Percentiles rank a stretch among this genome's conserved stretches.
Conservation (phyloP, 2,113 vertebrate species). For the Ifrita kowaldi region DNA sequence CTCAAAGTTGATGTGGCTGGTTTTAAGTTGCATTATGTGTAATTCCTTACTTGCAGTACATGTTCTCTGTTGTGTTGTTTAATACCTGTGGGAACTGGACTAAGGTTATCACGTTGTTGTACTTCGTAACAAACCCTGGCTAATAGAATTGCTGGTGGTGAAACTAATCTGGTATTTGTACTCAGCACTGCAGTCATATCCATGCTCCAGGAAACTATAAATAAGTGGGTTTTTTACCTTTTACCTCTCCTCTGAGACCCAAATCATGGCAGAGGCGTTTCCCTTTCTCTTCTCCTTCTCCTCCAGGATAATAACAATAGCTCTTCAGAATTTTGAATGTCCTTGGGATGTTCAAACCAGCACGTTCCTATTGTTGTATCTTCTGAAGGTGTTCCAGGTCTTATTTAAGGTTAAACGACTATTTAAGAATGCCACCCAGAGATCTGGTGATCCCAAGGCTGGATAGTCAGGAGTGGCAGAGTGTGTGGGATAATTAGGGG, state of each 20-base stretch:
- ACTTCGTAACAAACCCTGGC: neutral
- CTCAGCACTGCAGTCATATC: neutral
- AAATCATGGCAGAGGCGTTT: neutral
- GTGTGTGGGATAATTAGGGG: neutral
- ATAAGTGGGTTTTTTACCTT: neutral
- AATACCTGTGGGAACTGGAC: neutral
- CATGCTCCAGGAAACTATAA: neutral
- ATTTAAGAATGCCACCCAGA: neutral
- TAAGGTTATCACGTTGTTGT: rapidly evolving
- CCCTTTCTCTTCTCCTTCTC: neutral
- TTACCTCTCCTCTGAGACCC: neutral
- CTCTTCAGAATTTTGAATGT: neutral
- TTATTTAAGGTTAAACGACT: neutral
- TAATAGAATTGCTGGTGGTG: neutral
- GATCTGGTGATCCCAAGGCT: neutral
- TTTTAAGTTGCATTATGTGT: neutral
- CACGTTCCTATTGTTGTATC: neutral
- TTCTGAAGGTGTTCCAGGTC: neutral
- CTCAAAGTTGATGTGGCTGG: neutral
- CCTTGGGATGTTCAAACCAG: neutral
- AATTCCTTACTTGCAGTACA: neutral
- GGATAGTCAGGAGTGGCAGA: neutral
- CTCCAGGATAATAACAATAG: neutral
- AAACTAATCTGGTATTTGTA: neutral
- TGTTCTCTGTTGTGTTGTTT: neutral